Percentiles rank a stretch among this genome's conserved stretches.
Conservation (phyloP, 1,140 invertebrate genomes). For the Druon quercuslanigerum region DNA sequence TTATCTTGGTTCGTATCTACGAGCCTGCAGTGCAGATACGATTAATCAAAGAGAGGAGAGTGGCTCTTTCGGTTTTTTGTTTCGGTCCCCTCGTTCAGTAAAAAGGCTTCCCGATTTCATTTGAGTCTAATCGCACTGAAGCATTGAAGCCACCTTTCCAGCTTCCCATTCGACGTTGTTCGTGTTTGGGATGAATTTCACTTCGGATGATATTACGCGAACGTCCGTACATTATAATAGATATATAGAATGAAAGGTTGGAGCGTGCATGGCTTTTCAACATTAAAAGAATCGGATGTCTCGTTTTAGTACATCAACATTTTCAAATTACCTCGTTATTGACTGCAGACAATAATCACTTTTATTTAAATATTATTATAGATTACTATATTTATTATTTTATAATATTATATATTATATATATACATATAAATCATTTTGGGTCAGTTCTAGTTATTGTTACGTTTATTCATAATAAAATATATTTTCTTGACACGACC, state of each 20-base stretch:
- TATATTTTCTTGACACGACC: no score
- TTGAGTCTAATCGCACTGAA: conserved; percentile 6
- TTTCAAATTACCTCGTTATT: background rate
- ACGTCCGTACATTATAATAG: background rate
- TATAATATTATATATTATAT: no score
- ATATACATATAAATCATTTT: no score
- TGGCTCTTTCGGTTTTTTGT: conserved; percentile 48
- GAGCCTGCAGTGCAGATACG: conserved; percentile 42
- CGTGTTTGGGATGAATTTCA: background rate
- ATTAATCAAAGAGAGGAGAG: conserved; percentile 57
- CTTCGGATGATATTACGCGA: background rate
- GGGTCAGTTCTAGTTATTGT: no score
- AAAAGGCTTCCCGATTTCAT: conserved; percentile 42
- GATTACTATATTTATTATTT: no score
- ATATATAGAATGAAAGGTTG: background rate
- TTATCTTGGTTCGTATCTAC: conserved; percentile 47
- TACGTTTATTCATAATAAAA: no score
- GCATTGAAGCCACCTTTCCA: background rate
- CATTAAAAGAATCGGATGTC: background rate
- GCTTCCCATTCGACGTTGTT: background rate
- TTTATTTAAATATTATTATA: background rate
- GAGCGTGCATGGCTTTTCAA: background rate
- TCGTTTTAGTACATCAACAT: background rate
- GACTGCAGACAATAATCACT: background rate
- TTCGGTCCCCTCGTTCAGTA: conserved; percentile 36